A percentile compares a stretch with the other conserved stretches of the same genome.
phyloP scores from a whole-genome alignment of 1,140 invertebrate species.

The Druon quercuslanigerum region DNA sequence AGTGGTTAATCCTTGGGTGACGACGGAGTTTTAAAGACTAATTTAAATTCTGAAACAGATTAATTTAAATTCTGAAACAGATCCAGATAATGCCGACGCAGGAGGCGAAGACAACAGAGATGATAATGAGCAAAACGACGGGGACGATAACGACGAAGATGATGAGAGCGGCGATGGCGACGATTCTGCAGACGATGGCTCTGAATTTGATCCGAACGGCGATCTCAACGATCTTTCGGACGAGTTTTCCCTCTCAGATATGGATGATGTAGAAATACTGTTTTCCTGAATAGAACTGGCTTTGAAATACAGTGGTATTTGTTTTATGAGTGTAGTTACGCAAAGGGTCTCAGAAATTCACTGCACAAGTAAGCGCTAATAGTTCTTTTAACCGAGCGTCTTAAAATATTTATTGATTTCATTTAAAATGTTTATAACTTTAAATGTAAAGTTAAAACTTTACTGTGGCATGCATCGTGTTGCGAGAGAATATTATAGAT shows the following conservation, averaged over 20 bases:
- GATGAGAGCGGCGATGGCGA: slow-evolving; percentile 68
- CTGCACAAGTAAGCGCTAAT: slow-evolving; percentile 17
- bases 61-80: slow-evolving; percentile 45
- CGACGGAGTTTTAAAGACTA: neutral
- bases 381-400: slow-evolving; percentile 1
- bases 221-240: slow-evolving; percentile 51
- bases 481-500: slow-evolving; percentile 3
- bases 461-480: neutral
- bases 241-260: slow-evolving; percentile 60
- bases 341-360: slow-evolving; percentile 10
- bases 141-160: slow-evolving; percentile 70
- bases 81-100: slow-evolving; percentile 66
- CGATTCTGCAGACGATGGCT: slow-evolving; percentile 63
- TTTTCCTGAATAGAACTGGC: slow-evolving; percentile 43
- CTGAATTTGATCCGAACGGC: slow-evolving; percentile 57
- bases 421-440: neutral
- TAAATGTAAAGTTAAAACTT: neutral
- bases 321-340: slow-evolving; percentile 3
- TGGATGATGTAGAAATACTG: slow-evolving; percentile 60
- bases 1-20: too few species aligned
- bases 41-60: slow-evolving; percentile 51
- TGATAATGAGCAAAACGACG: slow-evolving; percentile 70
- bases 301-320: slow-evolving; percentile 15
- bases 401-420: slow-evolving; percentile 25
- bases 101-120: slow-evolving; percentile 67